Evolutionary conservation across 2,797 vertebrate species (phyloP).

Genomic region (Hypotaenidia philippensis): DNA sequence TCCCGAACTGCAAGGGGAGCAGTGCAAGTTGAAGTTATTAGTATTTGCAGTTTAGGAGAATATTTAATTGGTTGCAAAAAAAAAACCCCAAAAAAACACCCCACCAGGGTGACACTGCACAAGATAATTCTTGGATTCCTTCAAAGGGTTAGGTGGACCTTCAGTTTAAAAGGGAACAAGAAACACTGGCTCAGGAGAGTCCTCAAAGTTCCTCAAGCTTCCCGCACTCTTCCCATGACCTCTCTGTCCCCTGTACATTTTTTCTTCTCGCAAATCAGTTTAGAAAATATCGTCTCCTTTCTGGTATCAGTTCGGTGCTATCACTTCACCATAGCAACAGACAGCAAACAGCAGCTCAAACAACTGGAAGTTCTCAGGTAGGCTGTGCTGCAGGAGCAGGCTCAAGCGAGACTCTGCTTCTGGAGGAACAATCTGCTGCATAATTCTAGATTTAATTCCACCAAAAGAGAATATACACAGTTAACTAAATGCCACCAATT

Average conservation of each 20-base stretch:
- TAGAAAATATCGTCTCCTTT: conserved; percentile 10
- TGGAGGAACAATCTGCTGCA: not conserved
- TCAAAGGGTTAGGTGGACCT: not conserved
- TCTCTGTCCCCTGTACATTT: not conserved
- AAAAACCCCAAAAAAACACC: accelerated
- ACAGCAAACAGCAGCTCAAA: conserved; percentile 31
- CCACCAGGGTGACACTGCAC: not conserved
- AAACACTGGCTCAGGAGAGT: not conserved
- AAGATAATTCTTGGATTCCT: not conserved
- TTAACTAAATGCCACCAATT: conserved; percentile 27
- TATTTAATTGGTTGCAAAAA: not conserved
- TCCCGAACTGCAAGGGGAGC: not conserved
- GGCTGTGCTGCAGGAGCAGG: not conserved
- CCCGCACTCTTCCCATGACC: not conserved
- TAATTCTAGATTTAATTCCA: conserved; percentile 7
- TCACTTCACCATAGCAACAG: conserved; percentile 70
- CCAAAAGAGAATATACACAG: not conserved
- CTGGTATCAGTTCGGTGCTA: conserved; percentile 40
- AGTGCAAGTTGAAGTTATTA: not conserved
- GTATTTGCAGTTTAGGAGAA: not conserved
- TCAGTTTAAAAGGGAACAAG: not conserved
- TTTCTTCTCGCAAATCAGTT: not conserved
- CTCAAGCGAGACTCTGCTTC: not conserved
- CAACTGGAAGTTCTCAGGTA: conserved; percentile 58
- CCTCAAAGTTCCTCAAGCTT: not conserved